Base-by-base conservation (phyloP, 2,888 invertebrate genomes). In the Folsomia candida region DNA sequence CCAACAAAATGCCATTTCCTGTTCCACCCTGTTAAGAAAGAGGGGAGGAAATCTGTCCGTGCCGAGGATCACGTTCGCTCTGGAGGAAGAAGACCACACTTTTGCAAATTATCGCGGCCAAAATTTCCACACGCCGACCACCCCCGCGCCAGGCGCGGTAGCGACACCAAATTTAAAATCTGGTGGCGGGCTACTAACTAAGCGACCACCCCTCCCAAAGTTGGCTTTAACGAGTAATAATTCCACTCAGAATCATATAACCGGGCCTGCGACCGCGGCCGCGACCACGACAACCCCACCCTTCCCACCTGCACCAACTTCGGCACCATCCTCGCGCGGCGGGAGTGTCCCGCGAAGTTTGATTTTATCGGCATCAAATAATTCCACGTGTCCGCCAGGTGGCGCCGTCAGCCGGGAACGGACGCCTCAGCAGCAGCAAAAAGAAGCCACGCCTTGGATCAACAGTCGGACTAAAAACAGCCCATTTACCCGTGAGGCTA, bases 51-150 rank as follows among this genome's bases (percentile, higher is more conserved):
- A 68, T 54, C 67, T 69, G 51, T 74, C 71, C 62, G 69, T 74
- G 63, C 74, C 74, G 26, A 71, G 71, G 60, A 74, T 74, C 29
- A 67, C 71, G 37, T 74, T 74, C 47, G 71, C 74, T 20, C 61
- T 74, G 60, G 71, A 65, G 25, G 25, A 65, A 20, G 65, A 65
- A 27, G 65, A 65, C 54, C 9, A 24, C 22, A 54, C 51, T 2
- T 65, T 65, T 65, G 54, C 51, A 20, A 26, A 65, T 18, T 65
- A 26, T 20, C 25, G 65, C 20, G 65, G 54, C 9, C 65, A 54
- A 20, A 65, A 65, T 27, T 65, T n/a, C 20, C 65, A 65, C 57
- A 51, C 47, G 6, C 51, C 25, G 6, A 18, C 47, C 4, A 51
- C 47, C 2, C 51, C 25, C 1, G 54, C 11, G 20, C 4, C 20